Evolutionary conservation across 2,888 invertebrate genomes (phyloP), one percentile per base, ranked within the genome.

Genomic region (Bellardia pandia): DNA sequence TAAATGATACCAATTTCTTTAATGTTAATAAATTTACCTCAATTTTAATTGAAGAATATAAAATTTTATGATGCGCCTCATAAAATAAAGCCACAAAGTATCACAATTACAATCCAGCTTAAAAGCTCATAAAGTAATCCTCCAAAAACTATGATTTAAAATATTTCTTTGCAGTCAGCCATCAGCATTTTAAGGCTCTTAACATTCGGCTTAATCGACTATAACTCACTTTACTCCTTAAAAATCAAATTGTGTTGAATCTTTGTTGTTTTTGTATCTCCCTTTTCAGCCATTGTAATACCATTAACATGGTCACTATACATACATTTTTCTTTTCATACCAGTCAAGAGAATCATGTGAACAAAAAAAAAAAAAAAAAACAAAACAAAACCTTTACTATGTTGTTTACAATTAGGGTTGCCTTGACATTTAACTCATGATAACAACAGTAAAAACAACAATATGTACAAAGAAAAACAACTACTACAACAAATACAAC

Each of bases 351-450:
- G 1, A 48, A 16, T 23, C 14, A 42, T 40, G 23, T 3, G 30
- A 62, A 14, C 8, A 3, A 75, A 66, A 66, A 53, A 53, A 16
- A 13, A 13, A 62, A 14, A 0, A 3, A 75, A 66, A 66, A 53
- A 53, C 13, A 13, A 13, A 76, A 58, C 30, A 58, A 51, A 72
- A 58, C 53, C 85, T 68, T 51, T 72, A 77, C 56, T 68, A 60
- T 89, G 89, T 89, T 90, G 88, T 89, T 89, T 89, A 86, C 89
- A 89, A 89, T 90, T 88, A 90, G 86, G 88, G 88, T 89, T 88
- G 88, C 89, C 85, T 85, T 85, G 77, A 85, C 85, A 88, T 82
- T 85, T 82, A 85, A 88, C 87, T 82, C 78, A 58, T 82, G 85
- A 85, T 71, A 81, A 81, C 84, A 75, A 76, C 58, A 77, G 51